Percentiles rank a stretch among this genome's conserved stretches.
These are phyloP conservation scores for Drosophila kokeensis DNA, from an alignment of 2,888 invertebrate genomes.

Conservation along the genomic window DNA sequence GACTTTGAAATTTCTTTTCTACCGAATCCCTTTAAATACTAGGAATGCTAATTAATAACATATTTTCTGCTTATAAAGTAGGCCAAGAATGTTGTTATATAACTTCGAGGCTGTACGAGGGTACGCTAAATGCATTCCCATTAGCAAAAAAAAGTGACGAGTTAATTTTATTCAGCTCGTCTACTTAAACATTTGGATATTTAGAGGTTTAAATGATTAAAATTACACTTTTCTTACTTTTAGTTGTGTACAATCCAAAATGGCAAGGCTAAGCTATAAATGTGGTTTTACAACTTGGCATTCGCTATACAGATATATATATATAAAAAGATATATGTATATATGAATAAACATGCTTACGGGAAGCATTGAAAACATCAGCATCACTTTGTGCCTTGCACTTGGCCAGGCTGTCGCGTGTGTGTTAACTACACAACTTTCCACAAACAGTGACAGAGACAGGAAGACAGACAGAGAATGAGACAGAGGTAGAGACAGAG, in stretches of 20 bases:
- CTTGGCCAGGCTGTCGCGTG: conserved; percentile 42
- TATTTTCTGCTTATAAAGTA: no score
- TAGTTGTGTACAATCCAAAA: background rate
- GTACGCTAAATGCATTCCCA: no score
- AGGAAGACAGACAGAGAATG: background rate
- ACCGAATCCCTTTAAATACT: no score
- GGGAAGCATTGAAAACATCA: conserved; percentile 30
- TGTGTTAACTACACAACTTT: conserved; percentile 14
- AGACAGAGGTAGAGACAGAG: background rate
- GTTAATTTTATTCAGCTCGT: background rate
- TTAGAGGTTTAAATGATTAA: background rate
- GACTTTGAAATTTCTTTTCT: no score
- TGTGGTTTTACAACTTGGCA: background rate
- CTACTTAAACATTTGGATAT: background rate
- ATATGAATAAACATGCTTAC: background rate
- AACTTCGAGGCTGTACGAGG: background rate
- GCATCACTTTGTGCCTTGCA: conserved; percentile 54
- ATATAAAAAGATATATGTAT: no score
- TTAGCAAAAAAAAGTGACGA: background rate
- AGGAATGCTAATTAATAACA: no score
- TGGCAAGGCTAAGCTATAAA: background rate
- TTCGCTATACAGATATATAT: background rate
- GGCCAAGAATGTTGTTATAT: background rate
- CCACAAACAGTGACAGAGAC: background rate
- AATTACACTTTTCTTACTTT: background rate